Evolutionary conservation across 2,888 invertebrate species (phyloP).

Genomic region (Shargacucullia verbasci): DNA sequence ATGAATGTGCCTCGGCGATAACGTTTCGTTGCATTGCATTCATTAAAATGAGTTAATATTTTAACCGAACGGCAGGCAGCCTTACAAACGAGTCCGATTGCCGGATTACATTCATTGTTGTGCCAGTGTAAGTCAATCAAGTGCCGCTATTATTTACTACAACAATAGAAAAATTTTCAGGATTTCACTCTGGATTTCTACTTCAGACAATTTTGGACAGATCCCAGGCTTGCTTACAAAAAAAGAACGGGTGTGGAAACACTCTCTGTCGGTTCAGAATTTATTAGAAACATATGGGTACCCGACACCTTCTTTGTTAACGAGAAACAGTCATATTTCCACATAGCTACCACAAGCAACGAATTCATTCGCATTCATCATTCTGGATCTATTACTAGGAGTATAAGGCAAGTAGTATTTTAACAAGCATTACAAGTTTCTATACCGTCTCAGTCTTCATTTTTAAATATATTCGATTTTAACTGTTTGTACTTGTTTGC

Average conservation of each 20-base stretch:
- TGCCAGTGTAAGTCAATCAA: conserved; percentile 39
- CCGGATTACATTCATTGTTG: conserved; percentile 54
- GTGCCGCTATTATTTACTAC: conserved; percentile 37
- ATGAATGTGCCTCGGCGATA: conserved; percentile 45
- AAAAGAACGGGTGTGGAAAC: conserved; percentile 96
- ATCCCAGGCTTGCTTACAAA: conserved; percentile 97
- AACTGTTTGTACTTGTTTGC: conserved; percentile 55
- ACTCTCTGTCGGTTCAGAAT: conserved; percentile 97
- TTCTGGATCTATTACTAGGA: conserved; percentile 97
- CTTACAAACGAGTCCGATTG: conserved; percentile 32
- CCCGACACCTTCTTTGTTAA: conserved; percentile 99
- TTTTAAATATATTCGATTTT: background rate
- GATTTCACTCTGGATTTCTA: conserved; percentile 99
- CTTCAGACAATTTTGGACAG: conserved; percentile 99
- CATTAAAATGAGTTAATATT: conserved; percentile 36
- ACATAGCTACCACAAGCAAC: conserved; percentile 99
- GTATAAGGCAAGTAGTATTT: conserved; percentile 93
- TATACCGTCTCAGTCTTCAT: background rate
- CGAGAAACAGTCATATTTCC: conserved; percentile 99
- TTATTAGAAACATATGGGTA: conserved; percentile 99
- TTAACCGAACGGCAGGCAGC: conserved; percentile 32
- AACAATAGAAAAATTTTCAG: conserved; percentile 84
- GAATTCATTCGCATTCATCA: conserved; percentile 99
- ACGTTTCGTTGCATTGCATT: conserved; percentile 38
- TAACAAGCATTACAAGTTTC: background rate